Evolutionary conservation across 1,140 invertebrate genomes (phyloP), one percentile per base, ranked within the genome.

Genomic region (Drosophila teissieri): DNA sequence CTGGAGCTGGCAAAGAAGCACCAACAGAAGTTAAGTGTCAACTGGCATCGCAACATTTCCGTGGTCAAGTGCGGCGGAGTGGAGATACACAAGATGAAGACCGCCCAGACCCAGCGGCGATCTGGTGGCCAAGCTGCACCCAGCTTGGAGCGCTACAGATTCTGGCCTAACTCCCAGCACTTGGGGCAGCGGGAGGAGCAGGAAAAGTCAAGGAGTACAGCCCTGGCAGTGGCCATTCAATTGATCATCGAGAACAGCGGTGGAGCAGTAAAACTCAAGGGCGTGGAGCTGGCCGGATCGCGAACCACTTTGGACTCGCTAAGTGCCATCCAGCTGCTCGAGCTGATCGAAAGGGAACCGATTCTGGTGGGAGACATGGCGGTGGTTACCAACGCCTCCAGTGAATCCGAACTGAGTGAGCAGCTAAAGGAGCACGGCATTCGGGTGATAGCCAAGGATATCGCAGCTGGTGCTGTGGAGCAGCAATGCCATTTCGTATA

Each of bases 1-100:
- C 89, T 94, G 24, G 91, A 94, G 64, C 77, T 94, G 4, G 70
- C 94, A 2, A 93, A 93, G 36, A 92, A 92, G 17, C 64, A 78
- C 57, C 94, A 34, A n/a, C 88, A 10, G 83, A 94, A 65, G 92
- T 27, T 91, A 17, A 94, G 95, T 1, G 95, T 98, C 6, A 93
- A 94, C 69, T 95, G 95, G 90, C 96, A 98, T 82, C 93, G 94
- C 24, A 94, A 96, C 51, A 94, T 97, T 14, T 95, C 95, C 79
- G 94, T 96, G 4, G 95, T 97, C n/a, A 95, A 95, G 80, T 95
- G 96, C 48, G 97, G 97, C 6, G 98, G 98, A 22, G 94, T 99
- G 31, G 97, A 98, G 92, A 93, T 99, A 5, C 95, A 97, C 84
- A 98, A 98, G 64, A 94, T 99, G 91, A 98, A 98, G 92, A 96